Conservation (phyloP, 2,888 invertebrate species). For the Cylindroiulus punctatus region DNA sequence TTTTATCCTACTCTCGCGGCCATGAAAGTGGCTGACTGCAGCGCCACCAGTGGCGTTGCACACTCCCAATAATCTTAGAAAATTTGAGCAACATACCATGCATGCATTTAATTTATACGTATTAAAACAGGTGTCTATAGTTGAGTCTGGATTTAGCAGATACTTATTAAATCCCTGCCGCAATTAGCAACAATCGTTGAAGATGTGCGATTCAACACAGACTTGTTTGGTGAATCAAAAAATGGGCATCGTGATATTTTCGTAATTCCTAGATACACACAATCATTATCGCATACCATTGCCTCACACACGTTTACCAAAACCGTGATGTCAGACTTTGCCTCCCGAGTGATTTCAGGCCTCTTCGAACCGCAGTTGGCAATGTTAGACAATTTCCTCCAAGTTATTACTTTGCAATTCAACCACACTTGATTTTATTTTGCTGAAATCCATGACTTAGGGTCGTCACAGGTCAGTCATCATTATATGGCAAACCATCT, state of each 20-base stretch:
- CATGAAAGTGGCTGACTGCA: too few relatives aligned
- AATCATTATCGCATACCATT: not conserved
- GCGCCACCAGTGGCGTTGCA: too few relatives aligned
- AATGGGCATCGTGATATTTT: not conserved
- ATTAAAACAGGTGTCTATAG: constrained; percentile 11
- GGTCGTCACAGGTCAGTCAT: too few relatives aligned
- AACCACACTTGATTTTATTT: not conserved
- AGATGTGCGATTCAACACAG: not conserved
- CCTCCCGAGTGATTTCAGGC: not conserved
- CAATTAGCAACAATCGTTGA: not conserved
- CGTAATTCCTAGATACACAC: not conserved
- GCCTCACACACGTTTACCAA: not conserved
- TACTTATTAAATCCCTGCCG: not conserved
- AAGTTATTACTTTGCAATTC: not conserved
- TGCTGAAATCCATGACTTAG: not conserved
- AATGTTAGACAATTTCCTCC: too few relatives aligned
- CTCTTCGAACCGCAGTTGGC: not conserved
- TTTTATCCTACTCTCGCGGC: too few relatives aligned
- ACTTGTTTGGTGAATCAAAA: not conserved
- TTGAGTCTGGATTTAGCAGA: not conserved
- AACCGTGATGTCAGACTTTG: not conserved
- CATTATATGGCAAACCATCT: not conserved
- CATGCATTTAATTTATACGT: not conserved
- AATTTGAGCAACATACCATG: too few relatives aligned
- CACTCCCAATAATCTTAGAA: too few relatives aligned